These are phyloP conservation scores for Jaculus jaculus DNA, from an alignment of 2,113 vertebrate species.

Conservation along the genomic window DNA sequence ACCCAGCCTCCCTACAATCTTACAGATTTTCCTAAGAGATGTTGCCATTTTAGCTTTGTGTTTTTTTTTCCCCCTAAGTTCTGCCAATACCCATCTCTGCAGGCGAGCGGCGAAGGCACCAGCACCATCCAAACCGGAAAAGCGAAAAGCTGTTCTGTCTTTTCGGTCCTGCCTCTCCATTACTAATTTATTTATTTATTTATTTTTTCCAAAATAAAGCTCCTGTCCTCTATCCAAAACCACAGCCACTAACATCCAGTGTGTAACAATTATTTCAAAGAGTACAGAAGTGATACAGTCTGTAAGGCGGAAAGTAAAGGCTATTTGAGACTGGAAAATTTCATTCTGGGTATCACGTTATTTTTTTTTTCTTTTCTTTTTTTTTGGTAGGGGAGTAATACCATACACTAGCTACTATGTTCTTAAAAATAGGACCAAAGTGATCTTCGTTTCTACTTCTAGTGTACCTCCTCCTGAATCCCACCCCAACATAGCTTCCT, in stretches of 20 bases:
- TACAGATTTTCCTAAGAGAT: slow-evolving; percentile 80
- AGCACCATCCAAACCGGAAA: slow-evolving; percentile 80
- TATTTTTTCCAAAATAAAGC: slow-evolving; percentile 75
- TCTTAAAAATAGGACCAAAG: slow-evolving; percentile 80
- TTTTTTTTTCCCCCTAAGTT: slow-evolving; percentile 72
- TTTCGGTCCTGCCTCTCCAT: slow-evolving; percentile 70
- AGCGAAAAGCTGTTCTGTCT: slow-evolving; percentile 78
- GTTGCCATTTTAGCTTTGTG: slow-evolving; percentile 82
- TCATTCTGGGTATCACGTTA: slow-evolving; percentile 38
- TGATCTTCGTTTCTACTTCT: slow-evolving; percentile 83
- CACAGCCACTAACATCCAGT: slow-evolving; percentile 72
- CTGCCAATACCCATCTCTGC: slow-evolving; percentile 78
- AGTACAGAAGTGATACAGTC: slow-evolving; percentile 70
- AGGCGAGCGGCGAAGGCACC: slow-evolving; percentile 76
- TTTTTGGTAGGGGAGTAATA: slow-evolving; percentile 71
- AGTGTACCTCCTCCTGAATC: slow-evolving; percentile 56
- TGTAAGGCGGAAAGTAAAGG: slow-evolving; percentile 53
- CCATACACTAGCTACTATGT: slow-evolving; percentile 46
- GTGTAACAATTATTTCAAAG: slow-evolving; percentile 78
- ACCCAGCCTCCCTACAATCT: slow-evolving; percentile 74
- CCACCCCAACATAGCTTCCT: slow-evolving; percentile 81
- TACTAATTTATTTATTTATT: slow-evolving; percentile 75
- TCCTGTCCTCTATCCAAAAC: slow-evolving; percentile 75
- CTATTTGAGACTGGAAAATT: slow-evolving; percentile 50
- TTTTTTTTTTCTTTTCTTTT: neutral